Evolutionary conservation across 2,888 invertebrate species (phyloP).

Genomic region (Uloborus plumipes): DNA sequence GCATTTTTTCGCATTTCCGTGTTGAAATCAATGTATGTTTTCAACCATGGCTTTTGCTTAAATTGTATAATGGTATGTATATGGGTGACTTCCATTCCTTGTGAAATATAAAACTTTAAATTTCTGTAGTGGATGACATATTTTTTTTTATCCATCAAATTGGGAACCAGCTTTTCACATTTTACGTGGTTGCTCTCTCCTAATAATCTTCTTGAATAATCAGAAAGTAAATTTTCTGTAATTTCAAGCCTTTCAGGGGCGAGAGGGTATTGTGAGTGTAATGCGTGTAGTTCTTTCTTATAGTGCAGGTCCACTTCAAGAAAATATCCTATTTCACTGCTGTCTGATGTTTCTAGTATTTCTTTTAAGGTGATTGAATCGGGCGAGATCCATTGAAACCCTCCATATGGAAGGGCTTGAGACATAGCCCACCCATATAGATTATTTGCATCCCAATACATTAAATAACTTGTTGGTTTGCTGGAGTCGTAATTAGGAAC

Average conservation of each 20-base stretch:
- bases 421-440: conserved; percentile 54
- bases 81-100: conserved; percentile 66
- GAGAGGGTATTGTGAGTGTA: conserved; percentile 41
- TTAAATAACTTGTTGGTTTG: conserved; percentile 64
- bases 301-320: conserved; percentile 38
- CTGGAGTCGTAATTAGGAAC: conserved; percentile 16
- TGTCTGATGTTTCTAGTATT: neutral
- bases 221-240: neutral
- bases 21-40: conserved; percentile 63
- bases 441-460: conserved; percentile 67
- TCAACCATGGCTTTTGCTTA: conserved; percentile 37
- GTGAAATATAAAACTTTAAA: conserved; percentile 63
- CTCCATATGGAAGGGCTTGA: neutral
- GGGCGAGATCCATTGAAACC: too few species aligned
- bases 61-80: conserved; percentile 65
- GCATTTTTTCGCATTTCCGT: conserved; percentile 66
- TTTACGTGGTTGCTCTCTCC: neutral
- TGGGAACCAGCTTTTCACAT: conserved; percentile 38
- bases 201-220: neutral
- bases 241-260: conserved; percentile 37
- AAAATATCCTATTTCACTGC: conserved; percentile 17
- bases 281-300: neutral
- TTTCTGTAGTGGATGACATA: conserved; percentile 67
- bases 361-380: too few species aligned
- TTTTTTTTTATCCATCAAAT: conserved; percentile 63